Conservation (phyloP, 37 sponge, comb jelly and placozoan genomes). For the Chondrilla cf. caribensis region DNA sequence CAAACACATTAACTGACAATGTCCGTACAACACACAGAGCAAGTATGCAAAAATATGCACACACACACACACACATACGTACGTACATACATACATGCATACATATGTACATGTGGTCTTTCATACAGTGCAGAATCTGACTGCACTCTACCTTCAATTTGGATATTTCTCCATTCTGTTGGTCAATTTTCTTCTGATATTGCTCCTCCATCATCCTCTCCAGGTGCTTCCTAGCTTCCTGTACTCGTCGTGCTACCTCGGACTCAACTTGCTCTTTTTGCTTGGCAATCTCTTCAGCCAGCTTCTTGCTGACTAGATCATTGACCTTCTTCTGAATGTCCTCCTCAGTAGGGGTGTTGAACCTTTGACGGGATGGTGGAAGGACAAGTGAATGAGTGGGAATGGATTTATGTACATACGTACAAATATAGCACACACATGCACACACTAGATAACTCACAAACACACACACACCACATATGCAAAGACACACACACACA, state of each 20-base stretch:
- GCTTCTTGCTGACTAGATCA: slow-evolving; percentile 58
- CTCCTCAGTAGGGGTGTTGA: slow-evolving; percentile 34
- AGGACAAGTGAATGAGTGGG: neutral
- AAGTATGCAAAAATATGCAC: too few species aligned
- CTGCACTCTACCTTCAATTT: slow-evolving; percentile 66
- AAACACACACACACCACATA: too few species aligned
- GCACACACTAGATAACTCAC: too few species aligned
- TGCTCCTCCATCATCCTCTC: slow-evolving; percentile 72
- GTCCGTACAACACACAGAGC: too few species aligned
- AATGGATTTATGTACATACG: neutral
- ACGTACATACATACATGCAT: too few species aligned
- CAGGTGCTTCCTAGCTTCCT: slow-evolving; percentile 72
- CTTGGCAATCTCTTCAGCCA: slow-evolving; percentile 56
- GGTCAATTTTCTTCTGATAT: slow-evolving; percentile 49
- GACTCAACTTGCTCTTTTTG: slow-evolving; percentile 80
- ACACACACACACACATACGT: neutral
- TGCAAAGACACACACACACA: too few species aligned
- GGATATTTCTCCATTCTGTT: slow-evolving; percentile 65
- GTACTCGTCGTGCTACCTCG: slow-evolving; percentile 73
- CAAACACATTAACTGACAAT: too few species aligned
- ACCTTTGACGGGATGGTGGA: neutral
- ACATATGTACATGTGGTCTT: too few species aligned
- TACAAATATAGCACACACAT: neutral
- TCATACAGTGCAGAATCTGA: too few species aligned
- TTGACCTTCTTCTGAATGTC: slow-evolving; percentile 65